Evolutionary conservation across 2,797 vertebrate genomes (phyloP).

Genomic region (Psittacula echo): DNA sequence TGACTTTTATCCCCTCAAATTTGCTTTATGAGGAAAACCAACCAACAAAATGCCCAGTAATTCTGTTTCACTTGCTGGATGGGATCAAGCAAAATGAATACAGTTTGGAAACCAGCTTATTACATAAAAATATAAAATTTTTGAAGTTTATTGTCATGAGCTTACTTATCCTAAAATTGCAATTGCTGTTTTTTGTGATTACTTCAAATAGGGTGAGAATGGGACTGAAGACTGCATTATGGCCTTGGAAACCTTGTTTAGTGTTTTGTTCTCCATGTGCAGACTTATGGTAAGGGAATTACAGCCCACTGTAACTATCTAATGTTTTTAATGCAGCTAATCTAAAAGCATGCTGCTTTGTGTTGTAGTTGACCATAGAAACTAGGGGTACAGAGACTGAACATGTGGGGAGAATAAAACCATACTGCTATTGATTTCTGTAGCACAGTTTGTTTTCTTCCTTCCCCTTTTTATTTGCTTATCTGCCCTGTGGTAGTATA

Average conservation of each 20-base stretch:
- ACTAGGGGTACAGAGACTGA: not conserved
- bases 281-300: slow-evolving; percentile 92
- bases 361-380: not conserved
- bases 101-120: not conserved
- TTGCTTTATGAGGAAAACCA: not conserved
- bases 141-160: not conserved
- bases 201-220: slow-evolving; percentile 86
- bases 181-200: not conserved
- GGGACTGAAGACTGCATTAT: slow-evolving; percentile 90
- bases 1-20: not conserved
- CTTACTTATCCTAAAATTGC: not conserved
- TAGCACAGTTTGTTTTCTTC: not conserved
- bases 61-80: not conserved
- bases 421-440: not conserved
- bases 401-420: not conserved
- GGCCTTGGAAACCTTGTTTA: slow-evolving; percentile 96
- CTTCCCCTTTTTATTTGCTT: not conserved
- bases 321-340: not conserved
- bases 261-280: slow-evolving; percentile 95
- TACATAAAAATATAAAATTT: not conserved
- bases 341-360: not conserved
- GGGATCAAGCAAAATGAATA: not conserved
- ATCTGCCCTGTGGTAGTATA: not conserved
- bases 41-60: not conserved
- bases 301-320: not conserved